These are phyloP conservation scores for Nothura maculosa DNA, from an alignment of 2,797 vertebrate species.

Conservation along the genomic window DNA sequence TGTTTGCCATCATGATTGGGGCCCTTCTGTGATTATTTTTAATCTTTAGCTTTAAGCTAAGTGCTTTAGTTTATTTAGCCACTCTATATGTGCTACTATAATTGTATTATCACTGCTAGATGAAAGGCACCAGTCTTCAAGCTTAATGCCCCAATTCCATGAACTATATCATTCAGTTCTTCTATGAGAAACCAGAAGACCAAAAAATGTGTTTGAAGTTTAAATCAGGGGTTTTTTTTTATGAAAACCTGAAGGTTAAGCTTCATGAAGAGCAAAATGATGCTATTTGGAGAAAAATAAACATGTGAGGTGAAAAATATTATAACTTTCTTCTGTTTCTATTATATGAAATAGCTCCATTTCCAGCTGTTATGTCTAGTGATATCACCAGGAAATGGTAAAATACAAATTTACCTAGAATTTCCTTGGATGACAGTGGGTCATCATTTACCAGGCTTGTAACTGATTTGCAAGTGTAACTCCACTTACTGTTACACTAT, in stretches of 20 bases:
- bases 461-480: not conserved
- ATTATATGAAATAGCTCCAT: not conserved
- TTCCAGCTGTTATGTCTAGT: not conserved
- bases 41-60: not conserved
- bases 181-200: not conserved
- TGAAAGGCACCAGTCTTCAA: not conserved
- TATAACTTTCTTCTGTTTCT: not conserved
- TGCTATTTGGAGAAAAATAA: not conserved
- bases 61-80: not conserved
- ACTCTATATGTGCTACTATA: not conserved
- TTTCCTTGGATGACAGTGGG: not conserved
- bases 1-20: accelerated
- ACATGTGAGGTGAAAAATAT: not conserved
- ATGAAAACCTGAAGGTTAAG: not conserved
- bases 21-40: not conserved
- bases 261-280: not conserved
- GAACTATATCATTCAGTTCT: not conserved
- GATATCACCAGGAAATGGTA: not conserved
- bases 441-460: not conserved
- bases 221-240: not conserved
- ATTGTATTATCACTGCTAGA: not conserved
- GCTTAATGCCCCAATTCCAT: not conserved
- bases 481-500: accelerated
- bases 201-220: not conserved
- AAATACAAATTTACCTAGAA: not conserved